Conservation (phyloP, 1,140 invertebrate species). For the Lepidurus arcticus region DNA sequence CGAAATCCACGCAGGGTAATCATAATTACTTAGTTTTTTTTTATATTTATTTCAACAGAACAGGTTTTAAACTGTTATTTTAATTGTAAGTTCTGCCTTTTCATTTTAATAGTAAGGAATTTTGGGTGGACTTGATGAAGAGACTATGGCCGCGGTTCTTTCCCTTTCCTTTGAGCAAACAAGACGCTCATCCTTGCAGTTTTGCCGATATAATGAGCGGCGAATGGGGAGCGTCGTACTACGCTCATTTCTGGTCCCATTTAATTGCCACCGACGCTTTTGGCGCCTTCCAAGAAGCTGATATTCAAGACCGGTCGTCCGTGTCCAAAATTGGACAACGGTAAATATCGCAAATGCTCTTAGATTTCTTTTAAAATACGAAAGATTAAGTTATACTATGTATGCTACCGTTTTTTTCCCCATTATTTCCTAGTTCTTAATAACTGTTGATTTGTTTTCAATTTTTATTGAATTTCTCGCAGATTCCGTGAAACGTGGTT, state of each 20-base stretch:
- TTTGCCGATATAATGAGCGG: conserved; percentile 66
- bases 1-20: conserved; percentile 65
- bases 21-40: conserved; percentile 32
- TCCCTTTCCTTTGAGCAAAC: conserved; percentile 63
- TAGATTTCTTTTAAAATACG: not conserved
- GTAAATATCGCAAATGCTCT: conserved; percentile 35
- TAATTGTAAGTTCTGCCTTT: conserved; percentile 20
- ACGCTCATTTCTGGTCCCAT: conserved; percentile 69
- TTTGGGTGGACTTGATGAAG: conserved; percentile 71
- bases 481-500: conserved; percentile 82
- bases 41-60: conserved; percentile 30
- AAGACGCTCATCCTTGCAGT: conserved; percentile 71
- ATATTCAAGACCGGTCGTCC: conserved; percentile 38
- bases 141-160: conserved; percentile 71
- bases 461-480: conserved; percentile 34
- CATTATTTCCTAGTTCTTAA: too few species aligned
- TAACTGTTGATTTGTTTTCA: conserved; percentile 6
- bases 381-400: conserved; percentile 38
- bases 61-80: conserved; percentile 22
- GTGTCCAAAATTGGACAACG: conserved; percentile 35
- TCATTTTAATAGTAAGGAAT: conserved; percentile 51
- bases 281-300: conserved; percentile 69
- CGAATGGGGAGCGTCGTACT: conserved; percentile 68
- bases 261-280: conserved; percentile 86
- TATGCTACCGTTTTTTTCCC: conserved; percentile 42